A percentile compares a stretch with the other conserved stretches of the same genome.
Conservation (phyloP, 2,113 vertebrate species). For the Pachypanchax playfairii region DNA sequence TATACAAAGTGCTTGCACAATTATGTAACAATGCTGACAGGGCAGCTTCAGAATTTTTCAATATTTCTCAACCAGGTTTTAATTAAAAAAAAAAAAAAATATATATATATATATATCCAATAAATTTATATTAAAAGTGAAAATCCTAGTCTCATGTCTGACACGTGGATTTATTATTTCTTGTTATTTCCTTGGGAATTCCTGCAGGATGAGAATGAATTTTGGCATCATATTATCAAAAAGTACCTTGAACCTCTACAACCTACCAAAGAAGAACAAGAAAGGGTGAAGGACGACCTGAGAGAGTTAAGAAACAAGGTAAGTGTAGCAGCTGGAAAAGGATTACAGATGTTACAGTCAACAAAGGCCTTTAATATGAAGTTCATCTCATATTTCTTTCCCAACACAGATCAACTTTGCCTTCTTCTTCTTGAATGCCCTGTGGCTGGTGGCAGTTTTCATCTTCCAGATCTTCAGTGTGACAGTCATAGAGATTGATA, state of each 20-base stretch:
- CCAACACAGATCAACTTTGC: conserved; percentile 61
- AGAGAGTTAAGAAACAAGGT: conserved; percentile 72
- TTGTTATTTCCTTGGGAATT: conserved; percentile 40
- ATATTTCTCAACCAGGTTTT: too few species aligned
- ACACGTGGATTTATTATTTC: neutral
- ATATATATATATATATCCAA: too few species aligned
- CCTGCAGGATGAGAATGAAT: conserved; percentile 46
- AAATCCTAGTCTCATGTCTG: too few species aligned
- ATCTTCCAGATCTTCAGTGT: conserved; percentile 44
- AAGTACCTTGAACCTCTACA: conserved; percentile 69
- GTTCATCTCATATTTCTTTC: neutral
- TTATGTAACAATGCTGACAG: too few species aligned
- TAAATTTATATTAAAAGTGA: too few species aligned
- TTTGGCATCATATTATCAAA: too few species aligned
- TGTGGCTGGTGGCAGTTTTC: conserved; percentile 76
- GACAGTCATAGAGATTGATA: conserved; percentile 39
- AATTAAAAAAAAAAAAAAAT: too few species aligned
- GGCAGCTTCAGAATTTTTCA: too few species aligned
- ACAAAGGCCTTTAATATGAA: too few species aligned
- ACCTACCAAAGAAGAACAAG: conserved; percentile 61
- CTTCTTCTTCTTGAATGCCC: conserved; percentile 69
- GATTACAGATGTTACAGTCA: rapidly evolving
- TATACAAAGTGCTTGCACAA: too few species aligned
- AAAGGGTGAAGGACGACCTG: conserved; percentile 53
- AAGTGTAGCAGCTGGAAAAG: rapidly evolving